Percentiles rank a stretch among this genome's conserved stretches.
Conservation (phyloP, 2,797 vertebrate species). For the Melanotaenia maccullochi region DNA sequence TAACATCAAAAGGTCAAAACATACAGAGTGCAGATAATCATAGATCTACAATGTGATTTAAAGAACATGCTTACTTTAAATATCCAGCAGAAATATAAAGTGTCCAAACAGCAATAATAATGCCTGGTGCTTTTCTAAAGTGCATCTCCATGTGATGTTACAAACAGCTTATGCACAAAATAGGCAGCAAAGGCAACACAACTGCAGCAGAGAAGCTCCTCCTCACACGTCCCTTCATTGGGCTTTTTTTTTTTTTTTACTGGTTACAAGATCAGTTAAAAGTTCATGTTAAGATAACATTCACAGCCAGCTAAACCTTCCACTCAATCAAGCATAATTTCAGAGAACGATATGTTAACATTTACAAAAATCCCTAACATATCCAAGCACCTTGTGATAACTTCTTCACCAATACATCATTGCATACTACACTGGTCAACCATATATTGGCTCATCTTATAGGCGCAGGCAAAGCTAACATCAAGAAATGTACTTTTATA, state of each 20-base stretch:
- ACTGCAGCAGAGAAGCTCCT: constrained; percentile 33
- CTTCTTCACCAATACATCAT: constrained; percentile 19
- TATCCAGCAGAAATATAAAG: constrained; percentile 41
- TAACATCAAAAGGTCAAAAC: constrained; percentile 39
- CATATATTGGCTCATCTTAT: constrained; percentile 3
- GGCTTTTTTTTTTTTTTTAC: not conserved
- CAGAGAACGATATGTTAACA: constrained; percentile 18
- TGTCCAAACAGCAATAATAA: constrained; percentile 32
- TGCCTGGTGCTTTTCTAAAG: constrained; percentile 62
- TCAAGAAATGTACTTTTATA: not conserved
- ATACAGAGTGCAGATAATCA: constrained; percentile 34
- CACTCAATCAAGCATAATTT: constrained; percentile 34
- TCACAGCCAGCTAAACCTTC: constrained; percentile 41
- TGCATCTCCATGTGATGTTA: constrained; percentile 61
- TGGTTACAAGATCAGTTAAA: not conserved
- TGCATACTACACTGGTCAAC: not conserved
- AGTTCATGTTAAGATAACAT: constrained; percentile 40
- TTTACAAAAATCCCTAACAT: constrained; percentile 21
- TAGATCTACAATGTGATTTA: constrained; percentile 3
- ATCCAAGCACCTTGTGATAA: constrained; percentile 51
- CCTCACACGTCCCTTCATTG: constrained; percentile 15
- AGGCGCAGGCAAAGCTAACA: constrained; percentile 31
- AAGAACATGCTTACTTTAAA: not conserved
- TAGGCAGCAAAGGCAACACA: constrained; percentile 27
- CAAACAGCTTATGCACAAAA: constrained; percentile 22